Conservation (phyloP, 2,888 invertebrate species). For the Parnassius mnemosyne region DNA sequence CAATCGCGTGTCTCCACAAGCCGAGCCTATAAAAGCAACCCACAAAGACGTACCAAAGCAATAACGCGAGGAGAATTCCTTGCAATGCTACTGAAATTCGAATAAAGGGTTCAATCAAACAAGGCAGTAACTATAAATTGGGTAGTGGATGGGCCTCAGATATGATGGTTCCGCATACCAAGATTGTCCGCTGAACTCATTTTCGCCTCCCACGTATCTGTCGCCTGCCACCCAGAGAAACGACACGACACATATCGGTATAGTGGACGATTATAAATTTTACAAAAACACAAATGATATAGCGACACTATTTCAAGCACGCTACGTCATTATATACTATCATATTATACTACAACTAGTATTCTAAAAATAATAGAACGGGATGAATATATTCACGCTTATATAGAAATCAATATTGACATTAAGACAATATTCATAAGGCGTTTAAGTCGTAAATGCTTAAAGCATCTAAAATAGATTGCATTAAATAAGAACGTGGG, state of each 20-base stretch:
- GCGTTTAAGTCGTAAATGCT: no score
- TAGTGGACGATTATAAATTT: slow-evolving; percentile 15
- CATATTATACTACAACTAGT: no score
- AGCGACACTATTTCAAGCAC: no score
- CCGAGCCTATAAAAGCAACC: slow-evolving; percentile 6
- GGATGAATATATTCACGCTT: no score
- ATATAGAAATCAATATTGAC: no score
- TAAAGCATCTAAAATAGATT: background rate
- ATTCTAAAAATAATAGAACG: no score
- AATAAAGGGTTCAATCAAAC: slow-evolving; percentile 24
- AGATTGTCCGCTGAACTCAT: slow-evolving; percentile 56
- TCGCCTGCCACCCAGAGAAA: slow-evolving; percentile 23
- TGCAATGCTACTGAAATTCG: slow-evolving; percentile 11
- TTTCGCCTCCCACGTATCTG: slow-evolving; percentile 53
- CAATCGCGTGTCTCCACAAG: slow-evolving; percentile 8
- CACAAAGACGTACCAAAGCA: slow-evolving; percentile 11
- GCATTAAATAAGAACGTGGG: slow-evolving; percentile 18
- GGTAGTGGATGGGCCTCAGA: slow-evolving; percentile 30
- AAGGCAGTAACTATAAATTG: slow-evolving; percentile 31
- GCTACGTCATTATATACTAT: no score
- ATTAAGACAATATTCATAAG: no score
- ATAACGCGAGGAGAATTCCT: slow-evolving; percentile 9
- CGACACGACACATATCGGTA: slow-evolving; percentile 19
- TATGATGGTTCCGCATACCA: slow-evolving; percentile 65
- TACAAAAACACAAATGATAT: no score